Percentiles rank a stretch among this genome's conserved stretches.
phyloP scores from a whole-genome alignment of 2,113 vertebrate genomes.

The Glareola pratincola region DNA sequence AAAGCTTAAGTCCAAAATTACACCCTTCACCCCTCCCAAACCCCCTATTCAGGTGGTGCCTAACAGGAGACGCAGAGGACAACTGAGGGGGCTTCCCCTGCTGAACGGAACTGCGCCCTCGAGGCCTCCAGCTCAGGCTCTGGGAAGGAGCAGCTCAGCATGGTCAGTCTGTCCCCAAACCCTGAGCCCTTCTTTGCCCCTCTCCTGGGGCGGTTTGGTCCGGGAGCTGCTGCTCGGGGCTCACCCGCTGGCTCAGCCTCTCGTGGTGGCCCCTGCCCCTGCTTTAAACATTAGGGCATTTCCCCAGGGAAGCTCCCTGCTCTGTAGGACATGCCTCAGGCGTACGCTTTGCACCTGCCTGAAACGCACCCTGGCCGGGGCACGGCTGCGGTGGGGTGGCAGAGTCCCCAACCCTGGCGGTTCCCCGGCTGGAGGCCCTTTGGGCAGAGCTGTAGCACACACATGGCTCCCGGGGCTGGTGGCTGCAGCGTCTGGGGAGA shows the following conservation, averaged over 20 bases:
- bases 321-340: neutral
- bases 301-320: neutral
- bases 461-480: neutral
- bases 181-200: neutral
- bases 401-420: neutral
- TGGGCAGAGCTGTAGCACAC: neutral
- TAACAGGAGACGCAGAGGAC: neutral
- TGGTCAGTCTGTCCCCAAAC: neutral
- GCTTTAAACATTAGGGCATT: neutral
- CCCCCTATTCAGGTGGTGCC: neutral
- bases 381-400: neutral
- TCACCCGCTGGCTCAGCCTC: neutral
- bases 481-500: neutral
- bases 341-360: accelerated
- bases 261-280: neutral
- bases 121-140: neutral
- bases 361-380: neutral
- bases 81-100: neutral
- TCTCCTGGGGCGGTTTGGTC: neutral
- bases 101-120: neutral
- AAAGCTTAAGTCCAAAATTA: neutral
- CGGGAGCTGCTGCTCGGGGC: neutral
- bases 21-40: neutral
- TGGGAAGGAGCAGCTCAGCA: neutral
- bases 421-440: neutral